A percentile compares a stretch with the other conserved stretches of the same genome.
phyloP scores from a whole-genome alignment of 1,140 invertebrate genomes.

The Cyclina sinensis region DNA sequence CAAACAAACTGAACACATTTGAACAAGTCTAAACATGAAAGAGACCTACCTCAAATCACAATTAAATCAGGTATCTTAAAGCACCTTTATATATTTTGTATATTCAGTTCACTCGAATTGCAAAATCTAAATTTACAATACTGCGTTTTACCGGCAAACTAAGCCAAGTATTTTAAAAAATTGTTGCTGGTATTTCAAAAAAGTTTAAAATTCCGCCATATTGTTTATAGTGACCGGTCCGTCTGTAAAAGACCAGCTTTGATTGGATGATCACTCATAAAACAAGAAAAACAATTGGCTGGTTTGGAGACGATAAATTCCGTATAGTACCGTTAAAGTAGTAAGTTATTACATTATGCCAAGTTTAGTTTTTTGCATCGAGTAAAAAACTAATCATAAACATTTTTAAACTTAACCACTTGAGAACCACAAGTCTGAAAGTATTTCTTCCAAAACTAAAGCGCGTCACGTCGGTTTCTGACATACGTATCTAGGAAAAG shows the following conservation, averaged over 20 bases:
- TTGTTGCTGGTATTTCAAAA: neutral
- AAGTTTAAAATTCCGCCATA: neutral
- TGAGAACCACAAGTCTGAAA: no score
- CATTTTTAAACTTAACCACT: no score
- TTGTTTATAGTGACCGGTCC: constrained; percentile 1
- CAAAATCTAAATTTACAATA: neutral
- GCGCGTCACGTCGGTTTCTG: no score
- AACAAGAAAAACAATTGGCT: no score
- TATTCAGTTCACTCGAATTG: neutral
- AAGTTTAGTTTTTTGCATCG: no score
- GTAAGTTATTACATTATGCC: no score
- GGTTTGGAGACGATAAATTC: no score
- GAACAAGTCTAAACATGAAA: neutral
- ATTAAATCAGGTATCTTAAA: neutral
- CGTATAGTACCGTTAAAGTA: no score
- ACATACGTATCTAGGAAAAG: no score
- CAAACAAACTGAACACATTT: neutral
- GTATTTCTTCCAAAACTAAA: no score
- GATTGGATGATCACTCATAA: neutral
- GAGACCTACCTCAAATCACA: neutral
- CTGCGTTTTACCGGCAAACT: neutral
- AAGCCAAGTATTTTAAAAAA: neutral
- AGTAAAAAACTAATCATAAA: no score
- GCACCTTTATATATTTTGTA: neutral
- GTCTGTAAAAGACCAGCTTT: neutral